A percentile compares a stretch with the other conserved stretches of the same genome.
phyloP scores from a whole-genome alignment of 53 echinoderm and acorn worm species.

The Astropecten irregularis region DNA sequence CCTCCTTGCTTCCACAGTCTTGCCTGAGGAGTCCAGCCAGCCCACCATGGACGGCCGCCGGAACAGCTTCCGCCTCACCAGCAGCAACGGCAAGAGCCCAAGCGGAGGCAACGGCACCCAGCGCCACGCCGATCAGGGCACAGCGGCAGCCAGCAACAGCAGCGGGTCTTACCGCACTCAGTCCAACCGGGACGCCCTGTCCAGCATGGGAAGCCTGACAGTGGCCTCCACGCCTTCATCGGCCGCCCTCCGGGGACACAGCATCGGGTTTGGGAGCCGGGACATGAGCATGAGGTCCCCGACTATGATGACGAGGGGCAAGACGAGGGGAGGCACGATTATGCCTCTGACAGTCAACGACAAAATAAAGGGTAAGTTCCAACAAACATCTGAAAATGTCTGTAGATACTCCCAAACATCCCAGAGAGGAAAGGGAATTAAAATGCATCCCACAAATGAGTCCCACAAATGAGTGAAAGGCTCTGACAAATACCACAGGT shows the following conservation, averaged over 20 bases:
- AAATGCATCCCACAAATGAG: no score
- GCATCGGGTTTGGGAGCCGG: conserved; percentile 72
- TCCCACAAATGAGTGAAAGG: no score
- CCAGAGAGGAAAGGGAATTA: no score
- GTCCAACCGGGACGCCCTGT: conserved; percentile 37
- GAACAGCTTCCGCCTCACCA: conserved; percentile 74
- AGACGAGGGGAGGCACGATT: conserved; percentile 18
- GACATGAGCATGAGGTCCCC: conserved; percentile 56
- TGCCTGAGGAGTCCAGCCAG: conserved; percentile 55
- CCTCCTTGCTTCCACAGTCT: no score
- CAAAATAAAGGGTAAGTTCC: not conserved
- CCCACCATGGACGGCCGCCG: conserved; percentile 58
- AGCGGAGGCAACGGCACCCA: not conserved
- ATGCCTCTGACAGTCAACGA: conserved; percentile 18
- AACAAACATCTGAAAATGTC: no score
- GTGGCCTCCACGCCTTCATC: conserved; percentile 23
- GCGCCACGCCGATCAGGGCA: conserved; percentile 22
- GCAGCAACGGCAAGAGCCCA: conserved; percentile 27
- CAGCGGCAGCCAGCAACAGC: not conserved
- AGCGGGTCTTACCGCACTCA: conserved; percentile 37
- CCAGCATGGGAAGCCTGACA: conserved; percentile 58
- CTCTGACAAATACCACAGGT: no score
- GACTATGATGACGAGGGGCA: conserved; percentile 26
- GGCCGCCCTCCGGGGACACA: conserved; percentile 68
- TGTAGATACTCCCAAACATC: no score